Base-by-base conservation (phyloP, 2,888 invertebrate genomes). In the Sceliomorpha sp. region DNA sequence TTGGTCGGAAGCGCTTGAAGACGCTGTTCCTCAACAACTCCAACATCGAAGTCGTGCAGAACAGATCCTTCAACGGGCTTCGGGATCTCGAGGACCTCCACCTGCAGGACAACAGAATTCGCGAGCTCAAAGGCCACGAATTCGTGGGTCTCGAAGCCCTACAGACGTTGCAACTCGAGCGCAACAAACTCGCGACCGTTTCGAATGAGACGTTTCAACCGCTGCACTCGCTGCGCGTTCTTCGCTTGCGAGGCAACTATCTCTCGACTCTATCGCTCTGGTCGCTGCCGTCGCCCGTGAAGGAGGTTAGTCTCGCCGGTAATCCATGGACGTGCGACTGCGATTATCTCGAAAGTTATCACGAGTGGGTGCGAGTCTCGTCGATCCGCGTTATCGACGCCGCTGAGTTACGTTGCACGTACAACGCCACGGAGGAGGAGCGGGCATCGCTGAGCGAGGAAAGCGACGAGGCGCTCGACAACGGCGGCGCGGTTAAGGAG, bases 291-390 rank as follows among this genome's bases (percentile, higher is more conserved):
- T 88, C 91, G 0, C 89, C 91, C 20, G 91, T 92, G 60, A 20
- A 20, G 5, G 92, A 93, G 87, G 90, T 93, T 77, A 92, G 91
- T 44, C 89, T 95, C 66, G 91, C 92, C 8, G 91, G 90, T 69
- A 96, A 96, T 84, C 94, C 94, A 51, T 96, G 95, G 95, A 92
- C 93, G 48, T 96, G 96, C 88, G 94, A 95, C 79, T 96, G 96
- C 87, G 93, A 94, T 79, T 95, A 93, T 82, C 92, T 93, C 20
- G 93, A 93, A 83, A 91, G 91, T 86, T 92, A 94, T 80, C 92
- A 93, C 74, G 94, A 94, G 85, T 96, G 94, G 94, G 91, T 94
- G 70, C 91, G 92, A 72, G 90, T 92, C 75, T 91, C 93, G 40
- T 92, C 90, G 71, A 91, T 92, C 50, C 88, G 86, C 55, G 92